Conservation (phyloP, 2,888 invertebrate species). For the Hyppa rectilinea region DNA sequence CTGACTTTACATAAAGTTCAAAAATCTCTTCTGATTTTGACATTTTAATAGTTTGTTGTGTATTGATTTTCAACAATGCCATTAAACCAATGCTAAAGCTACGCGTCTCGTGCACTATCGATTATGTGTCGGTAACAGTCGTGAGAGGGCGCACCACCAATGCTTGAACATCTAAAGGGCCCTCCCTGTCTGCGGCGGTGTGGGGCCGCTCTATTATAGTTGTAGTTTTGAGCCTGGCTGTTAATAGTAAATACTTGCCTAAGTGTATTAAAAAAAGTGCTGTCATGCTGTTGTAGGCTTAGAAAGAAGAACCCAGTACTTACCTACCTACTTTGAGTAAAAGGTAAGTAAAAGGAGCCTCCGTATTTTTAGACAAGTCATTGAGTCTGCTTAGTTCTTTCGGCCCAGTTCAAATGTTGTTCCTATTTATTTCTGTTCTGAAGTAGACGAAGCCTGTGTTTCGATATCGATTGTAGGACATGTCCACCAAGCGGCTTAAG, state of each 20-base stretch:
- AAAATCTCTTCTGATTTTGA: slow-evolving; percentile 28
- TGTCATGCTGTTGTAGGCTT: not conserved
- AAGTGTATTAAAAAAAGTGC: not conserved
- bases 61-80: slow-evolving; percentile 52
- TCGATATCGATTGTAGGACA: slow-evolving; percentile 64
- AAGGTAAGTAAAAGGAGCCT: not conserved
- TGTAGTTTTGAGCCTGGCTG: slow-evolving; percentile 15
- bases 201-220: slow-evolving; percentile 13
- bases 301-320: not conserved
- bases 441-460: slow-evolving; percentile 47
- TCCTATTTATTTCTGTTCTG: slow-evolving; percentile 45
- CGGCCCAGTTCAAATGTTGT: slow-evolving; percentile 40
- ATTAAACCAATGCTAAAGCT: slow-evolving; percentile 58
- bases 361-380: slow-evolving; percentile 9
- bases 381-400: slow-evolving; percentile 14
- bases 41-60: slow-evolving; percentile 35
- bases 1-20: slow-evolving; percentile 5
- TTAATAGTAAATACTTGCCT: not conserved
- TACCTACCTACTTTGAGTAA: not conserved
- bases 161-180: slow-evolving; percentile 63
- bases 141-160: slow-evolving; percentile 68
- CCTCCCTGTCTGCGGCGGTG: slow-evolving; percentile 44
- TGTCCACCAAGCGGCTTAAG: slow-evolving; percentile 71
- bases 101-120: slow-evolving; percentile 68
- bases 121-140: slow-evolving; percentile 72